A percentile compares a stretch with the other conserved stretches of the same genome.
These are phyloP conservation scores for Amphiura filiformis DNA, from an alignment of 35 echinoderm and acorn worm species.

Conservation along the genomic window DNA sequence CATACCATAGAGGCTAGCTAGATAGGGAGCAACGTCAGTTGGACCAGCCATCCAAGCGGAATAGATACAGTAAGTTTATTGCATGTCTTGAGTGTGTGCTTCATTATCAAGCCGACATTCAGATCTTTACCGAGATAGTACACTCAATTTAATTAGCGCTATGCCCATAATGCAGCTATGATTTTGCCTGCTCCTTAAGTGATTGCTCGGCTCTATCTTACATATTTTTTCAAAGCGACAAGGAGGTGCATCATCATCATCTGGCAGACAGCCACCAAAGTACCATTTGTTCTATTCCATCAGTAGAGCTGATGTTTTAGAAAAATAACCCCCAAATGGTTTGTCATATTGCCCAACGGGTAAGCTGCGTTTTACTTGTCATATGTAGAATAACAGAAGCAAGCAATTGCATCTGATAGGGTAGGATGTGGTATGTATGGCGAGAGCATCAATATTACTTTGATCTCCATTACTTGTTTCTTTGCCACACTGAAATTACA, in stretches of 20 bases:
- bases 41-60: not conserved
- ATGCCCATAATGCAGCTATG: not conserved
- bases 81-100: not conserved
- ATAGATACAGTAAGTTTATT: not conserved
- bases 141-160: slow-evolving; percentile 1
- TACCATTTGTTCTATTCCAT: too few species aligned
- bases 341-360: too few species aligned
- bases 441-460: not conserved
- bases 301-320: too few species aligned
- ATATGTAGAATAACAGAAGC: too few species aligned
- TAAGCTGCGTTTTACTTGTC: too few species aligned
- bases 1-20: not conserved
- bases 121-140: not conserved
- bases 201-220: not conserved
- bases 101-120: not conserved
- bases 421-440: not conserved
- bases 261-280: not conserved
- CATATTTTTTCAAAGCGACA: too few species aligned
- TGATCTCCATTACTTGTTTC: not conserved
- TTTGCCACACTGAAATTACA: too few species aligned
- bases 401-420: not conserved
- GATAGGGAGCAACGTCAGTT: not conserved
- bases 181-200: not conserved
- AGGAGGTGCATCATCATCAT: too few species aligned
- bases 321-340: too few species aligned